phyloP scores from a whole-genome alignment of 64 coral and sea anemone genomes.

The Montipora foliosa region DNA sequence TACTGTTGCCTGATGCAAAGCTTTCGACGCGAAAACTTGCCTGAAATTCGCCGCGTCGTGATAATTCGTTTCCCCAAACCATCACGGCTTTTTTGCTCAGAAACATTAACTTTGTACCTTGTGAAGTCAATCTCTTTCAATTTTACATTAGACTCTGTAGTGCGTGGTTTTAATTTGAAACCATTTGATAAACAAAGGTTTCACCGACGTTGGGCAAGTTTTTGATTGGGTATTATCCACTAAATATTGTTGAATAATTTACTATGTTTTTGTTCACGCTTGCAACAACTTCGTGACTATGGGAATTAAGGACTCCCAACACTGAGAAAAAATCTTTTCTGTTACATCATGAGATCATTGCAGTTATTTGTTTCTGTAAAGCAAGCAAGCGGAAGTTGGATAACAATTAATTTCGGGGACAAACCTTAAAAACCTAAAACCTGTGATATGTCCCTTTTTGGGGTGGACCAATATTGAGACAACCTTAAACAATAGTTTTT shows the following conservation, averaged over 20 bases:
- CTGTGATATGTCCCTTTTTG: too few species aligned
- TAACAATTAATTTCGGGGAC: too few species aligned
- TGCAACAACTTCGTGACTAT: not conserved
- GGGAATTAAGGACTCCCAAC: not conserved
- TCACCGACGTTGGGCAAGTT: not conserved
- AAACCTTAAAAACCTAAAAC: too few species aligned
- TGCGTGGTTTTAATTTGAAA: not conserved
- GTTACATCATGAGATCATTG: too few species aligned
- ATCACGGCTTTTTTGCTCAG: not conserved
- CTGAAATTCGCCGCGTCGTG: not conserved
- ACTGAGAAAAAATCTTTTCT: too few species aligned
- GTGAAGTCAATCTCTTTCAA: not conserved
- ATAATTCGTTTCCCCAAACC: conserved; percentile 1
- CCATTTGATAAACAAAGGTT: not conserved
- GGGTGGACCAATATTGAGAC: too few species aligned
- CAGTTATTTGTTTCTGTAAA: too few species aligned
- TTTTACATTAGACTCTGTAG: not conserved
- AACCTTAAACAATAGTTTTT: too few species aligned
- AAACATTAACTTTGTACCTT: not conserved
- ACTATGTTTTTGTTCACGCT: not conserved
- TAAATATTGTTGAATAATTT: conserved; percentile 5
- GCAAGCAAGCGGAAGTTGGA: too few species aligned
- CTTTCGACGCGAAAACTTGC: conserved; percentile 24
- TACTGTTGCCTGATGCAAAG: conserved; percentile 10
- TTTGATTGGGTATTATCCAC: conserved; percentile 44